Evolutionary conservation across 2,888 invertebrate species (phyloP), one percentile per base, ranked within the genome.

Genomic region (Himalopsyche anomala): DNA sequence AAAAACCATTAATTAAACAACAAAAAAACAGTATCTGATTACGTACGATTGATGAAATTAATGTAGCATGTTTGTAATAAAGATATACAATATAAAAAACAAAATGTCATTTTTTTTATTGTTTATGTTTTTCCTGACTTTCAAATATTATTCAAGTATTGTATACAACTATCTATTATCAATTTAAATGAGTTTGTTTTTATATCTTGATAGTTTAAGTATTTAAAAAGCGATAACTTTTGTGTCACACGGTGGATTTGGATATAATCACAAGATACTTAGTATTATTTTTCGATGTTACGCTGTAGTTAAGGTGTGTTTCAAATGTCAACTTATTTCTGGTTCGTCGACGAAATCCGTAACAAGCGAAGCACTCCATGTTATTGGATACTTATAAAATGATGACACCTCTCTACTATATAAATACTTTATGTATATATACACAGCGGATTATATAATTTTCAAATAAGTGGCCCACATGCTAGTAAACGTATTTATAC

Each of bases 401-500:
- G 54, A 54, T 55, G 82, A 56, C 55, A 82, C 55, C n/a, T 36
- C 55, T 55, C 82, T 74, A 74, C 74, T 74, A 74, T 69, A 36
- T 9, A 69, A 69, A 28, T 28, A 28, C 69, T 28, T 6, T 28
- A 2, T 74, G 15, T 51, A 51, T 51, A 51, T 74, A 74, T 2
- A 28, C 5, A 74, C 15, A 74, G 12, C 36, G 74, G 74, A 74
- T 74, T 74, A 74, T 74, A 74, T 74, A 36, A 36, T 74, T 74
- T 36, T 36, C 38, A 36, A 36, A 9, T 42, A 80, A 19, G 12
- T 28, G 69, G 19, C 74, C 74, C 15, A 36, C 74, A 12, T 74
- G 38, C 19, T 15, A 15, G 74, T 85, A 87, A 84, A 87, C 74
- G 85, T 83, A 87, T 87, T 85, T 87, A 82, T 87, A 85, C 85